phyloP scores from a whole-genome alignment of 2,113 vertebrate genomes.

The Saimiri boliviensis region DNA sequence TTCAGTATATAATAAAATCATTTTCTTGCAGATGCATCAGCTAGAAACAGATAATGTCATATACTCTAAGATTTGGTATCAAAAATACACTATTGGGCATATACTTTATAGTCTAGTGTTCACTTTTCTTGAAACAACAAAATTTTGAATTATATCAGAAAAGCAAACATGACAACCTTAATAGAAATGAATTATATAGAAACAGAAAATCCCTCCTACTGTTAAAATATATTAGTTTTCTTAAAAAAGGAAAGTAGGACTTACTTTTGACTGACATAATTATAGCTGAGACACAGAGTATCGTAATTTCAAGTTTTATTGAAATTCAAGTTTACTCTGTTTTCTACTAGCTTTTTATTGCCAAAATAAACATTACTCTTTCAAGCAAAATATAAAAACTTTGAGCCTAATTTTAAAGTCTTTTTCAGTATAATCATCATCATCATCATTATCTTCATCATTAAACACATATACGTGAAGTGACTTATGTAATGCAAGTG shows the following conservation, averaged over 20 bases:
- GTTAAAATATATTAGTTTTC: background rate
- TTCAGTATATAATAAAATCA: background rate
- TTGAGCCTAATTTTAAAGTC: background rate
- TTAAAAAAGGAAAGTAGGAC: constrained; percentile 10
- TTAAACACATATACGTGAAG: background rate
- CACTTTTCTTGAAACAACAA: background rate
- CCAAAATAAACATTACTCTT: background rate
- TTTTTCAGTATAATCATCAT: background rate
- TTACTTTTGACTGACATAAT: background rate
- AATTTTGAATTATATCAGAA: constrained; percentile 18
- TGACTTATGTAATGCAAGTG: background rate
- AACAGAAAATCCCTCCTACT: background rate
- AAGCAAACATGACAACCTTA: background rate
- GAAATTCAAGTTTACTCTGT: background rate
- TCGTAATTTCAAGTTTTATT: constrained; percentile 37
- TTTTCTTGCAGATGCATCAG: background rate
- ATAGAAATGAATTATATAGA: constrained; percentile 42
- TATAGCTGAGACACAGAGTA: background rate
- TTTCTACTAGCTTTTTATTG: background rate
- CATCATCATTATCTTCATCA: background rate
- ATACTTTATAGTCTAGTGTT: background rate
- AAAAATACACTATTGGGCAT: background rate
- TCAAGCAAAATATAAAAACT: background rate
- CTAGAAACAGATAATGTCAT: background rate
- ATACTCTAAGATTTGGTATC: background rate